These are phyloP conservation scores for Talpa occidentalis DNA, from an alignment of 2,113 vertebrate species.

Conservation along the genomic window DNA sequence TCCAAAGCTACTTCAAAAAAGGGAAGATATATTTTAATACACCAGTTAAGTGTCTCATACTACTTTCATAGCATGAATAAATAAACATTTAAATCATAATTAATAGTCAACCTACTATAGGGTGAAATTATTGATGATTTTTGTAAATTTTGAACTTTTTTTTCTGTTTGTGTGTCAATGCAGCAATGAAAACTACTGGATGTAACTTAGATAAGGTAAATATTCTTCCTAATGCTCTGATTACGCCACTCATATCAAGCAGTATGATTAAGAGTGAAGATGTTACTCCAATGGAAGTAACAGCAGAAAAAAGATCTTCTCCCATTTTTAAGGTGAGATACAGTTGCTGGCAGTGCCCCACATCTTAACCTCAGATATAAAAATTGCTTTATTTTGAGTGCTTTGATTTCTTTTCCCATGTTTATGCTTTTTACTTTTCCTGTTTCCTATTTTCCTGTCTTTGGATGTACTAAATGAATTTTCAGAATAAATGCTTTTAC, in stretches of 20 bases:
- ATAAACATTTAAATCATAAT: constrained; percentile 33
- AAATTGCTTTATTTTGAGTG: constrained; percentile 34
- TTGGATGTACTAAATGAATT: constrained; percentile 35
- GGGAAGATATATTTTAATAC: not conserved
- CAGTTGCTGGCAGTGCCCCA: not conserved
- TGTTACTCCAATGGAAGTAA: constrained; percentile 97
- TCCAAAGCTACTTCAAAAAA: not conserved
- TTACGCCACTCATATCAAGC: constrained; percentile 91
- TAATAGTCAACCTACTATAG: not conserved
- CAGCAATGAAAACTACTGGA: constrained; percentile 88
- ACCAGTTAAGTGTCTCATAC: not conserved
- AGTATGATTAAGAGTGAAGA: constrained; percentile 95
- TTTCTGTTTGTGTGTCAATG: constrained; percentile 61
- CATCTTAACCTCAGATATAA: constrained; percentile 35
- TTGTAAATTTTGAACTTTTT: constrained; percentile 40
- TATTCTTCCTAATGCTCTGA: constrained; percentile 90
- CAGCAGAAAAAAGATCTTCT: constrained; percentile 90
- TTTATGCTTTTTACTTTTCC: constrained; percentile 43
- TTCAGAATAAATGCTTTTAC: constrained; percentile 37
- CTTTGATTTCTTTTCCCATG: not conserved
- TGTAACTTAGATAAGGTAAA: constrained; percentile 91
- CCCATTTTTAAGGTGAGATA: constrained; percentile 89
- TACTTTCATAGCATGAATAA: constrained; percentile 42
- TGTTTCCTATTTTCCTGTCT: constrained; percentile 47
- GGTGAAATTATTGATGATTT: constrained; percentile 8